Base-by-base conservation (phyloP, 2,888 invertebrate genomes). In the Nebria salina region DNA sequence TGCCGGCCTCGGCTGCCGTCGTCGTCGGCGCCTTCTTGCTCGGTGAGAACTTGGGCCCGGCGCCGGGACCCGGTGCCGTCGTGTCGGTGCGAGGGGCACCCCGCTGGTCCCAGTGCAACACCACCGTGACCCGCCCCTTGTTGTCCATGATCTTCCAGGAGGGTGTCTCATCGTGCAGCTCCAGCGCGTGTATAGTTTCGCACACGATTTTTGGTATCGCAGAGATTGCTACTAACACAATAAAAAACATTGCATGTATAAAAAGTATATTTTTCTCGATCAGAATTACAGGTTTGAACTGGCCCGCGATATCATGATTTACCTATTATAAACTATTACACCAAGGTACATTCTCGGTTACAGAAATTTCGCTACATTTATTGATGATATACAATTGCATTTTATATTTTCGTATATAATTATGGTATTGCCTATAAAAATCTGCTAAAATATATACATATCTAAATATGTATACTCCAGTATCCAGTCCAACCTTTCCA, bases 101-200 rank as follows among this genome's bases (percentile, higher is more conserved):
- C 86, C 96, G 94, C 91, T 96, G 97, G 92, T 97, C 97, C 97
- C 97, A 97, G 91, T 97, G 97, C 89, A 97, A 92, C 89, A 97
- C 97, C 91, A 97, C 97, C 88, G 97, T 97, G 91, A 97, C 96
- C 89, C 97, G 95, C 89, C 97, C 97, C 92, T 97, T 96, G 93
- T 97, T 97, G 94, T 97, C 97, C 97, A 97, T 97, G 92, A 97
- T 97, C 91, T 97, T 97, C 97, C 97, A 97, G 91, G 97, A 96
- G 89, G 97, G 97, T 89, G 97, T 96, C 91, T 97, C 97, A 95
- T 97, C 96, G 92, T 97, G 97, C 89, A 97, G 92, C 91, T 97
- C 96, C 92, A 97, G 92, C 85, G 97, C 96, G 92, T 96, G 96
- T 89, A 97, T 97, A 88, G 97, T 97, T 92, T 97, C 97, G 93